phyloP scores from a whole-genome alignment of 2,797 vertebrate species.

The Thalassophryne amazonica region DNA sequence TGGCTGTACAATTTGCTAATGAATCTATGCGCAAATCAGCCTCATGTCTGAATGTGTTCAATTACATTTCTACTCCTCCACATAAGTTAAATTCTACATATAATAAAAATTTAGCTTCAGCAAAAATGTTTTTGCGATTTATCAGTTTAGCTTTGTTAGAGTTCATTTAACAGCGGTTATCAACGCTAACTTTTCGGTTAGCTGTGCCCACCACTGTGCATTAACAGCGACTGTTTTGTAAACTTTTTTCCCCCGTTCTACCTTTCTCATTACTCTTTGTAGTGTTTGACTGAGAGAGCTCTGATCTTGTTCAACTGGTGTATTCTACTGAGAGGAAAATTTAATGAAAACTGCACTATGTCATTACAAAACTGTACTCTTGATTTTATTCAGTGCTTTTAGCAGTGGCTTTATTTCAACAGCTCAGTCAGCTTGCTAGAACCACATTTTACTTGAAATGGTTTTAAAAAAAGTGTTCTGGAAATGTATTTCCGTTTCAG shows the following conservation, averaged over 20 bases:
- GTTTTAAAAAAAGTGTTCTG: constrained; percentile 74
- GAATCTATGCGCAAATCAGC: no score
- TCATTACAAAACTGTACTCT: constrained; percentile 56
- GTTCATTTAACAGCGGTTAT: no score
- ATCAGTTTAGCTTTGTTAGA: no score
- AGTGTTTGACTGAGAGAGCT: constrained; percentile 68
- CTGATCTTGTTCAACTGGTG: constrained; percentile 73
- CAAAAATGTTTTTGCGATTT: no score
- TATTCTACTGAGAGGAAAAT: constrained; percentile 64
- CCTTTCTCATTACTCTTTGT: constrained; percentile 26
- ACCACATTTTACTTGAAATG: constrained; percentile 65
- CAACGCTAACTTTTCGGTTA: no score
- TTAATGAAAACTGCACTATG: constrained; percentile 75
- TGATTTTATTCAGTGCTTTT: constrained; percentile 45
- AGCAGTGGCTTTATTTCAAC: constrained; percentile 47
- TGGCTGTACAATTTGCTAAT: no score
- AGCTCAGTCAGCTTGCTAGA: constrained; percentile 60
- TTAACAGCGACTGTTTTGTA: constrained; percentile 21
- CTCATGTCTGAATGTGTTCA: no score
- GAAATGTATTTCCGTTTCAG: constrained; percentile 72
- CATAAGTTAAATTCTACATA: no score
- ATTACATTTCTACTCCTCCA: no score
- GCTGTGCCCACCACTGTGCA: constrained; percentile 25
- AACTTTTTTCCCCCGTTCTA: neutral
- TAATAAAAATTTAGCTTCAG: no score